These are phyloP conservation scores for Gadopsis bispinosus DNA, from an alignment of 2,797 vertebrate genomes.

Conservation along the genomic window DNA sequence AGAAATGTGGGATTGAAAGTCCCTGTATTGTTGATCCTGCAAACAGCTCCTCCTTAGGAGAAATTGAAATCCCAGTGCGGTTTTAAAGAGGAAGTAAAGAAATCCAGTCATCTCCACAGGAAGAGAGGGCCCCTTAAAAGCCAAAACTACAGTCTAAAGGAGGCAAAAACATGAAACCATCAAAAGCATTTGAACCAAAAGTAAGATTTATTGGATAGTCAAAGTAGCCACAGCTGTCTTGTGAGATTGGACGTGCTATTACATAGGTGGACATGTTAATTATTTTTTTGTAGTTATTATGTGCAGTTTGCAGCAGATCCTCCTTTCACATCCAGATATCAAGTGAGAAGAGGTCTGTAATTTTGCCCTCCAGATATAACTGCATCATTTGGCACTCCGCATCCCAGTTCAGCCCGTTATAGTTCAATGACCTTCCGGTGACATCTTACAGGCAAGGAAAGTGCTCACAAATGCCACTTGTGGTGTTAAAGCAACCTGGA, in stretches of 20 bases:
- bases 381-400: conserved; percentile 34
- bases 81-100: conserved; percentile 62
- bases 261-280: background rate
- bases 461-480: conserved; percentile 14
- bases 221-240: background rate
- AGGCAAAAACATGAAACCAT: conserved; percentile 7
- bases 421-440: conserved; percentile 42
- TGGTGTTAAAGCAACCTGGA: conserved; percentile 7
- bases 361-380: conserved; percentile 39
- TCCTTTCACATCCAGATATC: conserved; percentile 87
- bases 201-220: background rate
- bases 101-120: conserved; percentile 38
- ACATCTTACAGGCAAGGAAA: conserved; percentile 12
- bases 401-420: conserved; percentile 23
- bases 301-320: conserved; percentile 77
- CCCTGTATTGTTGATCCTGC: conserved; percentile 42
- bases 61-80: conserved; percentile 50
- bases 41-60: conserved; percentile 55
- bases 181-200: conserved; percentile 11
- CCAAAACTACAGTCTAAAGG: conserved; percentile 3
- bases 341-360: conserved; percentile 78
- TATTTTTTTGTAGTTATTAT: conserved; percentile 74
- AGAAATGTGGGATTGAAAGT: conserved; percentile 71
- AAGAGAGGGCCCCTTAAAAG: conserved; percentile 24
- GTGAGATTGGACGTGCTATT: background rate